Evolutionary conservation across 2,888 invertebrate species (phyloP).

Genomic region (Athalia rosae): DNA sequence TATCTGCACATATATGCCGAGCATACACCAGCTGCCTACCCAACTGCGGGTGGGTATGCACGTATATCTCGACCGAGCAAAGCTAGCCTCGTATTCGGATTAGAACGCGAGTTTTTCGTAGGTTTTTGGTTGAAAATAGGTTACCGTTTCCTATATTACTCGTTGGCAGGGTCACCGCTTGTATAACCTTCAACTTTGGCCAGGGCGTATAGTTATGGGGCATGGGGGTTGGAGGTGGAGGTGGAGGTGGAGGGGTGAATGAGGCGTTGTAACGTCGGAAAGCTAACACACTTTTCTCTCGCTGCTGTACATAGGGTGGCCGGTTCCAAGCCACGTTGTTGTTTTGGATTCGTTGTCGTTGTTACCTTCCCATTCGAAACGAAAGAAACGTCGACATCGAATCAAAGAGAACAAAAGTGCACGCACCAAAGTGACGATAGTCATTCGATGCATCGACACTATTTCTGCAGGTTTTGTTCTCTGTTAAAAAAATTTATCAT

Average conservation of each 20-base stretch:
- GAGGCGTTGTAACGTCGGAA: constrained; percentile 19
- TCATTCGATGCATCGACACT: too few species aligned
- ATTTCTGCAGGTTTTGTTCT: too few species aligned
- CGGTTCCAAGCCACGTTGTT: background rate
- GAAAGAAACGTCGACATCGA: too few species aligned
- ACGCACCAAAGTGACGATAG: too few species aligned
- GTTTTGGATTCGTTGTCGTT: too few species aligned
- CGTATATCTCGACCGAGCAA: constrained; percentile 12
- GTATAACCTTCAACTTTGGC: constrained; percentile 13
- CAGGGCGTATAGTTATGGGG: background rate
- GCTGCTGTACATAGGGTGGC: background rate
- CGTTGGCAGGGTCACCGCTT: constrained; percentile 20
- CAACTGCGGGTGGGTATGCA: background rate
- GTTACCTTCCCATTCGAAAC: too few species aligned
- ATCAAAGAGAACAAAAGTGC: too few species aligned
- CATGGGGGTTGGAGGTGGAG: background rate
- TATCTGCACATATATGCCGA: constrained; percentile 2
- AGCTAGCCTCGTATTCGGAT: constrained; percentile 21
- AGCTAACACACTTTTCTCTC: constrained; percentile 4
- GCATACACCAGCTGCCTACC: background rate
- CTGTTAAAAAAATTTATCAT: too few species aligned
- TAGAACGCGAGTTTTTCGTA: constrained; percentile 27
- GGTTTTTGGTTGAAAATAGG: constrained; percentile 7
- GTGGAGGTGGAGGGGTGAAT: background rate
- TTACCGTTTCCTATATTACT: background rate